Evolutionary conservation across 2,888 invertebrate genomes (phyloP), one percentile per base, ranked within the genome.

Genomic region (Unio pictorum): DNA sequence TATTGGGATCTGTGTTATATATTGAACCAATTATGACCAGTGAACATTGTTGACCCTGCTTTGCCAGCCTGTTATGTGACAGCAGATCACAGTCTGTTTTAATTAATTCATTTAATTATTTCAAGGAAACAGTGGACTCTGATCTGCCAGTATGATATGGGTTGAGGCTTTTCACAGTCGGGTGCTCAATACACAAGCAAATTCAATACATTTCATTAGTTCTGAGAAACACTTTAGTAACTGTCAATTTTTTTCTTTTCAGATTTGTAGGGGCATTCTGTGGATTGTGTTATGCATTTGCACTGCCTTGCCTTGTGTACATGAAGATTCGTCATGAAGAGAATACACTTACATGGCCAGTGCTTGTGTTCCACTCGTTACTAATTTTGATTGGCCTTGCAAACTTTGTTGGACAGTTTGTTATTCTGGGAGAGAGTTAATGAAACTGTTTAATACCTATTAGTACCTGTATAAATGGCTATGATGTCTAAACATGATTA

Each of bases 191-290:
- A 15, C 15, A 11, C 45, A 45, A 62, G 54, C 4, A 64, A 45
- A 20, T 45, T n/a, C 15, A 63, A 11, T 23, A 55, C 56, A 56
- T 20, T 28, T 56, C 34, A n/a, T 17, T 59, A 26, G 17, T 61
- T 18, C 61, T 23, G 61, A 20, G 30, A 26, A 61, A 26, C 23
- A 45, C 34, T 55, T 64, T n/a, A 55, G 18, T 56, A 1, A 7
- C 72, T 61, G 66, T 20, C 4, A 23, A 7, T 17, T 34, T 17
- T 57, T 75, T 56, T 34, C 34, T 61, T 84, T 91, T 78, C 90
- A 95, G 96, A 83, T 96, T 95, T 90, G 95, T 95, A 0, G 97
- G 97, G 61, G 95, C 96, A 0, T 91, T 96, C 28, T 95, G 95
- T 85, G 97, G 97, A 0, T 91, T 96, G 66, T 93, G 96, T 0